Base-by-base conservation (phyloP, 2,888 invertebrate genomes). In the Stenolophus ochropezus region DNA sequence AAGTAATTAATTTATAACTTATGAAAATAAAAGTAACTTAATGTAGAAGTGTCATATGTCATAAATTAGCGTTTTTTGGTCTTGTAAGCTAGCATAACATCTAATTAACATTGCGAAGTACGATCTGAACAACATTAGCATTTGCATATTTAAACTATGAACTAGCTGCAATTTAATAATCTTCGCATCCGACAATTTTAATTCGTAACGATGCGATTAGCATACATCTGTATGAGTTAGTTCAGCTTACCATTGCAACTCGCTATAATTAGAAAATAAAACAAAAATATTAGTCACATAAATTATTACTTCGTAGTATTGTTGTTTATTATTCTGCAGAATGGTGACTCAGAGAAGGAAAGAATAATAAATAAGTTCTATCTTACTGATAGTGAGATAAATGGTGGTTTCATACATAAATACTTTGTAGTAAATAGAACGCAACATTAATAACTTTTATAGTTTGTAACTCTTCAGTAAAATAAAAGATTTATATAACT, bases 181-280 rank as follows among this genome's bases (percentile, higher is more conserved):
- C 33, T 65, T 27, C 33, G 16, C 33, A 33, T 69, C 65, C 65
- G 65, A 69, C 65, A 18, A 42, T 8, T 69, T 33, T 42, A 42
- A 69, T 69, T 33, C 27, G 65, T 16, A 69, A 33, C 27, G 18
- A 69, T 23, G 21, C 33, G 5, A 75, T 75, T 56, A 75, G 33
- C 56, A 75, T 27, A 56, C 53, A 18, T 18, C 27, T n/a, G 53
- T 27, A 56, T 61, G 47, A 69, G 51, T 65, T 5, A 79, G 69
- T 69, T 53, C 6, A 79, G 33, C 79, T 79, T 51, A 79, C 79
- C 79, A 21, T 33, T 51, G 51, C 49, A 25, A 18, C 71, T 79
- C 69, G 69, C 79, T 79, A 33, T 27, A 69, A 71, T 69, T 49
- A 73, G 53, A 69, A 79, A 65, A 78, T 53, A 33, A 74, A 77